Evolutionary conservation across 2,888 invertebrate species (phyloP).

Genomic region (Liopterus haemorrhoidalis): DNA sequence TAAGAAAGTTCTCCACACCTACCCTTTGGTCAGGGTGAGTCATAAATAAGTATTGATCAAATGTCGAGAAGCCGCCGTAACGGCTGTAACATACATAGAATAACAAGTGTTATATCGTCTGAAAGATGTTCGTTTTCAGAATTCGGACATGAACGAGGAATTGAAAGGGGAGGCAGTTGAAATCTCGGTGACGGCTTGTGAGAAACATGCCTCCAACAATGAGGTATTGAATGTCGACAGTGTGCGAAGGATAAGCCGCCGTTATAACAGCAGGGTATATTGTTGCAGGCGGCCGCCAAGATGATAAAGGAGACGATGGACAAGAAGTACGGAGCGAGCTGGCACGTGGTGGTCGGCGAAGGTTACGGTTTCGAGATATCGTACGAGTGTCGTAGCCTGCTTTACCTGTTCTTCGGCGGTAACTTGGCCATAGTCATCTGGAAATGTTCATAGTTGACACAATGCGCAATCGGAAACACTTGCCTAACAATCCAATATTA

Average conservation of each 20-base stretch:
- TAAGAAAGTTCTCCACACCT: slow-evolving; percentile 71
- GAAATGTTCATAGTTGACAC: slow-evolving; percentile 63
- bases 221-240: slow-evolving; percentile 62
- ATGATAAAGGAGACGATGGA: slow-evolving; percentile 94
- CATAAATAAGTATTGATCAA: slow-evolving; percentile 30
- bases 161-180: slow-evolving; percentile 87
- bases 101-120: slow-evolving; percentile 2
- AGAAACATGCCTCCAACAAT: slow-evolving; percentile 82
- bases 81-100: slow-evolving; percentile 1
- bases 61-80: slow-evolving; percentile 22
- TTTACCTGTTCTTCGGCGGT: slow-evolving; percentile 88
- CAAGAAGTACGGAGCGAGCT: slow-evolving; percentile 90
- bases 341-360: slow-evolving; percentile 95
- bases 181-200: slow-evolving; percentile 86
- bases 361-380: slow-evolving; percentile 91
- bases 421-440: slow-evolving; percentile 83
- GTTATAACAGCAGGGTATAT: not conserved
- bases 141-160: slow-evolving; percentile 90
- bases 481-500: slow-evolving; percentile 23
- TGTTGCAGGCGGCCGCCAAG: slow-evolving; percentile 70
- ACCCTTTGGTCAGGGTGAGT: slow-evolving; percentile 75
- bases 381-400: slow-evolving; percentile 79
- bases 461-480: slow-evolving; percentile 10
- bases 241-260: too few species aligned
- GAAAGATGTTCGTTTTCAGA: slow-evolving; percentile 49